Conservation (phyloP, 2,888 invertebrate species). For the Erebia aethiops region DNA sequence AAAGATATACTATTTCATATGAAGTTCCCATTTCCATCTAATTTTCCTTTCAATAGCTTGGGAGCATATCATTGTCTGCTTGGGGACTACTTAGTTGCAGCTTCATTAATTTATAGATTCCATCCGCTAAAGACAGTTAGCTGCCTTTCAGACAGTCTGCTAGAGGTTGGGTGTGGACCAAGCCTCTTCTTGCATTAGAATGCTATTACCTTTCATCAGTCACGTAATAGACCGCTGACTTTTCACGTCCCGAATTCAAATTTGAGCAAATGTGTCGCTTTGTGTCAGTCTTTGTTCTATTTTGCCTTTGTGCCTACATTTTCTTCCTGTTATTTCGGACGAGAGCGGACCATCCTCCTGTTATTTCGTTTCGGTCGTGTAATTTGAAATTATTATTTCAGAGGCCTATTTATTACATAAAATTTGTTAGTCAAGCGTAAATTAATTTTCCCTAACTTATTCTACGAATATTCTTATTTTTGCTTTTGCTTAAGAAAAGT, state of each 20-base stretch:
- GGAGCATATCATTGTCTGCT: background rate
- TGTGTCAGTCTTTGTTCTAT: slow-evolving; percentile 60
- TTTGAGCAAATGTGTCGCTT: slow-evolving; percentile 73
- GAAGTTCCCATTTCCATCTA: no score
- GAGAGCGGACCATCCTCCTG: slow-evolving; percentile 54
- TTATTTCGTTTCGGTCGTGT: slow-evolving; percentile 56
- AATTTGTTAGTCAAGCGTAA: slow-evolving; percentile 14
- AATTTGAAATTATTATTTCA: slow-evolving; percentile 34
- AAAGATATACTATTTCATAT: no score
- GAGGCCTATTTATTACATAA: slow-evolving; percentile 20
- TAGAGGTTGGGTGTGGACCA: slow-evolving; percentile 44
- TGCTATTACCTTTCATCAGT: slow-evolving; percentile 76
- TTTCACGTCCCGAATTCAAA: slow-evolving; percentile 73
- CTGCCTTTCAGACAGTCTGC: slow-evolving; percentile 42
- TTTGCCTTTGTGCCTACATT: slow-evolving; percentile 62
- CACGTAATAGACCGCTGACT: slow-evolving; percentile 73
- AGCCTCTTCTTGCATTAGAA: slow-evolving; percentile 50
- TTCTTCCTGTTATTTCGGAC: slow-evolving; percentile 59
- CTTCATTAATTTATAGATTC: background rate
- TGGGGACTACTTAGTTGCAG: background rate
- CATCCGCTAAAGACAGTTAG: background rate
- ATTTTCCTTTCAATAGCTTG: no score
- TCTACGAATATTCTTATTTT: background rate
- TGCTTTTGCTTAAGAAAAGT: background rate
- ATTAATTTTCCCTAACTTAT: background rate